Evolutionary conservation across 2,113 vertebrate genomes (phyloP).

Genomic region (Leucopsar rothschildi): DNA sequence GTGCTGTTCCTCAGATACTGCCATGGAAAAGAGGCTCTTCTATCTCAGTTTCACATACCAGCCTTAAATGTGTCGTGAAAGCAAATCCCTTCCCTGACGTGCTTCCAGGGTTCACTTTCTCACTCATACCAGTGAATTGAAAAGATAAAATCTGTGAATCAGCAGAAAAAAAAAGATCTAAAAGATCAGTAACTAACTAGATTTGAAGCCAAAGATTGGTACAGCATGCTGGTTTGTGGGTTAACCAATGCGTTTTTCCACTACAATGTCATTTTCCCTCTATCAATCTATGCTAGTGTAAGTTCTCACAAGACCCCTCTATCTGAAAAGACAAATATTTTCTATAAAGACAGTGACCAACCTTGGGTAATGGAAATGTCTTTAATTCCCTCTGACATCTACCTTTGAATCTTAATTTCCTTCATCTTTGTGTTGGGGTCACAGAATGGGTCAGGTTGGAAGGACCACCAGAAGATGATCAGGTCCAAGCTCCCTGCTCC

Average conservation of each 20-base stretch:
- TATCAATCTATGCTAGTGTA: not conserved
- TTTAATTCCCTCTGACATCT: not conserved
- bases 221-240: not conserved
- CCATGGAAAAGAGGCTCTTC: not conserved
- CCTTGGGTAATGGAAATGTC: not conserved
- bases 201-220: not conserved
- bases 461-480: not conserved
- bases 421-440: not conserved
- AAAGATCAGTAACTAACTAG: not conserved
- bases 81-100: not conserved
- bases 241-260: not conserved
- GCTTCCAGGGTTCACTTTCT: not conserved
- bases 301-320: not conserved
- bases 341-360: not conserved
- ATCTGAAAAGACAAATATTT: not conserved
- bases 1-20: not conserved
- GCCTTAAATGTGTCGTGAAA: not conserved
- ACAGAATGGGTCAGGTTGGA: not conserved
- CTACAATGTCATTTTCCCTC: not conserved
- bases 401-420: not conserved
- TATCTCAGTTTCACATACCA: not conserved
- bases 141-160: not conserved
- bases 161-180: not conserved
- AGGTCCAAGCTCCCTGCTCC: not conserved
- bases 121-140: not conserved